phyloP scores from a whole-genome alignment of 1,140 invertebrate species.

The Leptestheria dahalacensis region DNA sequence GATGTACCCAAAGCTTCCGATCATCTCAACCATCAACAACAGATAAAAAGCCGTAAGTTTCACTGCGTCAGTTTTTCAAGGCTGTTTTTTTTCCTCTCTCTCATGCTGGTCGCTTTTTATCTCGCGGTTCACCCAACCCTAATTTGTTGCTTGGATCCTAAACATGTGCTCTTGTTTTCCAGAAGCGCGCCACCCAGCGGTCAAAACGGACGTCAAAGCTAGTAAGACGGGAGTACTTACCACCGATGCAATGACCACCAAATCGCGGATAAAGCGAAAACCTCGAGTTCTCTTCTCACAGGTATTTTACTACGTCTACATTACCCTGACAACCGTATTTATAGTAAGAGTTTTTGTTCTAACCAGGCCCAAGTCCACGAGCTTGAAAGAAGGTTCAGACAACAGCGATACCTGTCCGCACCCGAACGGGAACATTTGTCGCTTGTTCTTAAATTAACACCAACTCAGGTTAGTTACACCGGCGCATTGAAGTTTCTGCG shows the following conservation, averaged over 20 bases:
- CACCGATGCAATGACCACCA: slow-evolving; percentile 19
- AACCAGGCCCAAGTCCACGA: slow-evolving; percentile 59
- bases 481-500: too few species aligned
- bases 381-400: slow-evolving; percentile 46
- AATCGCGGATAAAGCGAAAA: slow-evolving; percentile 56
- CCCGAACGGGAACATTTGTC: slow-evolving; percentile 49
- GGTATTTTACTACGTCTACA: too few species aligned
- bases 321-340: too few species aligned
- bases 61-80: too few species aligned
- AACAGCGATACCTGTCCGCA: slow-evolving; percentile 50
- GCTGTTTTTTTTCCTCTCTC: too few species aligned
- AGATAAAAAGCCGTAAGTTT: slow-evolving; percentile 10
- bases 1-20: not conserved
- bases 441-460: slow-evolving; percentile 32
- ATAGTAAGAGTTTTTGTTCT: not conserved
- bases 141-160: not conserved
- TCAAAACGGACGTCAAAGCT: slow-evolving; percentile 14
- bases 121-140: not conserved
- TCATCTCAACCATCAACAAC: not conserved
- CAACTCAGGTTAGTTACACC: slow-evolving; percentile 34
- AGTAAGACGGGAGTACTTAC: slow-evolving; percentile 37
- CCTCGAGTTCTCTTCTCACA: slow-evolving; percentile 86
- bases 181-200: not conserved
- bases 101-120: too few species aligned
- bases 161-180: not conserved